Percentiles rank a stretch among this genome's conserved stretches.
Conservation (phyloP, 2,113 vertebrate genomes). For the Sclerurus mexicanus region DNA sequence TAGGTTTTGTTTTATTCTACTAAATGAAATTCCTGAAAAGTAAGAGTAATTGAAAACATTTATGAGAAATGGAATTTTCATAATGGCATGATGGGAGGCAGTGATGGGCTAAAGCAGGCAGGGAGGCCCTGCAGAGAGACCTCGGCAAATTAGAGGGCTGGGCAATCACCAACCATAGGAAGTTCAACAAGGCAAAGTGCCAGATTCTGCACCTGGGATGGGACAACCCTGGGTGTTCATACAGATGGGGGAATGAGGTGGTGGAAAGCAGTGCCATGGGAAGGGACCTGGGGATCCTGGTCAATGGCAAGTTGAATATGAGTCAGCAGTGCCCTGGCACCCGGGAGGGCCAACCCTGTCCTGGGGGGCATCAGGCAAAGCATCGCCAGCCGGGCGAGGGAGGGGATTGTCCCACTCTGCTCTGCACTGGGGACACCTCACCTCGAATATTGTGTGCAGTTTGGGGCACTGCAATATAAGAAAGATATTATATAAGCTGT, state of each 20-base stretch:
- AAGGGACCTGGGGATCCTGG: not conserved
- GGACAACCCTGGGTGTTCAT: not conserved
- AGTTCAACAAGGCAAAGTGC: not conserved
- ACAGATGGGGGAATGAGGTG: not conserved
- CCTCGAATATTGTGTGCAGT: not conserved
- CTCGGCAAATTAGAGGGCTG: not conserved
- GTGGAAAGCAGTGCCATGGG: not conserved
- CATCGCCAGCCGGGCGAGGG: not conserved
- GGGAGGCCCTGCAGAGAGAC: not conserved
- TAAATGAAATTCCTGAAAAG: not conserved
- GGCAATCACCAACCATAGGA: not conserved
- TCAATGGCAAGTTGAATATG: not conserved
- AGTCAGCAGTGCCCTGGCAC: not conserved
- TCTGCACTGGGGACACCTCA: not conserved
- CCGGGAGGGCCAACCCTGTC: not conserved
- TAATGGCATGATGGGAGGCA: not conserved
- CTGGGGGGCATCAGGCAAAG: not conserved
- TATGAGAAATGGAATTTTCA: not conserved
- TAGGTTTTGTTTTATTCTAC: not conserved
- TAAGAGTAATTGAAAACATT: not conserved
- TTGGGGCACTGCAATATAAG: not conserved
- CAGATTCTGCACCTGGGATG: not conserved
- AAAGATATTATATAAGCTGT: not conserved
- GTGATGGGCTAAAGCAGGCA: not conserved
- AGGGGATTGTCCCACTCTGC: not conserved